Percentiles rank a stretch among this genome's conserved stretches.
Conservation (phyloP, 2,888 invertebrate genomes). For the Andrena trimmerana region DNA sequence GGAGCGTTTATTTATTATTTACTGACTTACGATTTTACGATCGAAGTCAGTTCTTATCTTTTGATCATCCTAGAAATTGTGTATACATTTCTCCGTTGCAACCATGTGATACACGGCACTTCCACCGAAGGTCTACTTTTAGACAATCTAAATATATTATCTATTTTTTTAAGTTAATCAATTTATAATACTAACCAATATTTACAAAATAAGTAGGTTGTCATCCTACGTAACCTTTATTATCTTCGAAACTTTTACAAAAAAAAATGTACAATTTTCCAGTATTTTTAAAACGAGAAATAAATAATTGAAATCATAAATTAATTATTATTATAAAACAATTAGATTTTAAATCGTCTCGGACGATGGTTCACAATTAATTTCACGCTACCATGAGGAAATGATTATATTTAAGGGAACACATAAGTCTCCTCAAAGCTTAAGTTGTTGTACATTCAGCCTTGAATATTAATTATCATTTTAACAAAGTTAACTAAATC, state of each 20-base stretch:
- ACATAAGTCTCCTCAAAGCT: not conserved
- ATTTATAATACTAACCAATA: not conserved
- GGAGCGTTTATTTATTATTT: not conserved
- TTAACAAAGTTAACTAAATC: conserved; percentile 1
- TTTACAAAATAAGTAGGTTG: conserved; percentile 10
- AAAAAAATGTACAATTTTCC: conserved; percentile 4
- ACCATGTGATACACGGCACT: not conserved
- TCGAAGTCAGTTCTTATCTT: conserved; percentile 6
- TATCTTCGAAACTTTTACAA: not conserved
- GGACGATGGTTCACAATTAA: not conserved
- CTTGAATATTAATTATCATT: not conserved
- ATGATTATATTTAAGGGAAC: conserved; percentile 2
- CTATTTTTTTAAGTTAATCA: conserved; percentile 1
- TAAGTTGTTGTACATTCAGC: not conserved
- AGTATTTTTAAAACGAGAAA: not conserved
- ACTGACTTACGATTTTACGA: not conserved
- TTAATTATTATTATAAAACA: not conserved
- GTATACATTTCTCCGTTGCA: not conserved
- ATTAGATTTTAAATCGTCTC: not conserved
- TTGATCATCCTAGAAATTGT: not conserved
- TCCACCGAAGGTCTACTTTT: not conserved
- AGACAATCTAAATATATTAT: conserved; percentile 5
- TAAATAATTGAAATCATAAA: not conserved
- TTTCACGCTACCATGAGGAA: not conserved
- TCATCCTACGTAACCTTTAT: conserved; percentile 14